Percentiles rank a stretch among this genome's conserved stretches.
Conservation (phyloP, 2,888 invertebrate species). For the Drosophila bunnanda region DNA sequence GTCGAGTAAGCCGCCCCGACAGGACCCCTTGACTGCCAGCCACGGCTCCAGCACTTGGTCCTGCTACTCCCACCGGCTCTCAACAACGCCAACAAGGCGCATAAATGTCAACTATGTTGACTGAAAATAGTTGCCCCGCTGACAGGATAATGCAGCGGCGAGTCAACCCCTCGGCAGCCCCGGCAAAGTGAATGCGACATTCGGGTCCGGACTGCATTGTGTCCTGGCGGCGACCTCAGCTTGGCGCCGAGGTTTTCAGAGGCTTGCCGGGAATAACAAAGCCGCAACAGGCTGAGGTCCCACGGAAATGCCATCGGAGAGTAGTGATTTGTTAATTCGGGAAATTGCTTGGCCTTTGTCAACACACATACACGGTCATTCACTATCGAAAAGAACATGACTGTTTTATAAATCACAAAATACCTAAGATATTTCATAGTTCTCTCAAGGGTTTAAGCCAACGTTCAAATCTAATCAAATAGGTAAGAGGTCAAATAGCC, state of each 20-base stretch:
- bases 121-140: slow-evolving; percentile 63
- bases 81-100: slow-evolving; percentile 49
- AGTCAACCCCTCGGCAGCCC: slow-evolving; percentile 29
- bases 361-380: not conserved
- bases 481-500: not conserved
- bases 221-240: slow-evolving; percentile 17
- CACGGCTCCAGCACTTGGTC: not conserved
- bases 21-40: slow-evolving; percentile 40
- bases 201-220: slow-evolving; percentile 24
- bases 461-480: not conserved
- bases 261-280: not conserved
- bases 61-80: slow-evolving; percentile 4
- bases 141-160: slow-evolving; percentile 63
- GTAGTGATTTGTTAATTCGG: slow-evolving; percentile 13
- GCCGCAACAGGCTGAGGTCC: not conserved
- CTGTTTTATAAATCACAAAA: not conserved
- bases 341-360: slow-evolving; percentile 5
- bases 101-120: slow-evolving; percentile 76
- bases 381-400: not conserved
- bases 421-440: not conserved
- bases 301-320: not conserved
- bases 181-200: slow-evolving; percentile 59
- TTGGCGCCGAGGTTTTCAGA: slow-evolving; percentile 6
- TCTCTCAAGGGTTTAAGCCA: not conserved
- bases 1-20: slow-evolving; percentile 42